phyloP scores from a whole-genome alignment of 1,140 invertebrate genomes.

The Eriocheir sinensis region DNA sequence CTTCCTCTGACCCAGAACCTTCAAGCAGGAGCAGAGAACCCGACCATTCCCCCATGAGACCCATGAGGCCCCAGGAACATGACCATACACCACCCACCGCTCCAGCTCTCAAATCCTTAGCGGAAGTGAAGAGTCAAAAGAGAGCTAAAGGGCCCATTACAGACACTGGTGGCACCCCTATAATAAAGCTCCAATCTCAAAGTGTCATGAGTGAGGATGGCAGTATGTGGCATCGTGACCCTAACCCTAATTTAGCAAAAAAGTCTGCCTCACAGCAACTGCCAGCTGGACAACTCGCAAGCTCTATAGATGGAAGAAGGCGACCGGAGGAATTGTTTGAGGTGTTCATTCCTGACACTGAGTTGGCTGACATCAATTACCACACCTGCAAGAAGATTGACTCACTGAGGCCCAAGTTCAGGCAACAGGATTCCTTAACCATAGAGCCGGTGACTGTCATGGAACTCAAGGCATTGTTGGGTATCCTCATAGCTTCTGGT shows the following conservation, averaged over 20 bases:
- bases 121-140: not conserved
- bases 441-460: conserved; percentile 10
- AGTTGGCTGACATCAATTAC: not conserved
- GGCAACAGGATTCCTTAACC: not conserved
- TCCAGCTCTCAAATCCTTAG: not conserved
- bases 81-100: not conserved
- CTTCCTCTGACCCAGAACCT: conserved; percentile 9
- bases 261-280: not conserved
- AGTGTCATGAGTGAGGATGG: not conserved
- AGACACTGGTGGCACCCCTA: not conserved
- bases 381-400: conserved; percentile 1
- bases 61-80: not conserved
- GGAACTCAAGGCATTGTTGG: conserved; percentile 9
- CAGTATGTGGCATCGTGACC: not conserved
- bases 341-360: conserved; percentile 1
- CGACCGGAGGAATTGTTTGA: conserved; percentile 13
- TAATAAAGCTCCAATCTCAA: not conserved
- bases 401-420: not conserved
- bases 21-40: conserved; percentile 22
- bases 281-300: not conserved
- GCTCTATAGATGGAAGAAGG: not conserved
- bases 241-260: not conserved
- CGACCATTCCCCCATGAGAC: conserved; percentile 6
- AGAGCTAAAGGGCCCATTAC: not conserved
- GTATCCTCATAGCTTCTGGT: too few relatives aligned